Base-by-base conservation (phyloP, 35 echinoderm and acorn worm genomes). In the Lytechinus variegatus region DNA sequence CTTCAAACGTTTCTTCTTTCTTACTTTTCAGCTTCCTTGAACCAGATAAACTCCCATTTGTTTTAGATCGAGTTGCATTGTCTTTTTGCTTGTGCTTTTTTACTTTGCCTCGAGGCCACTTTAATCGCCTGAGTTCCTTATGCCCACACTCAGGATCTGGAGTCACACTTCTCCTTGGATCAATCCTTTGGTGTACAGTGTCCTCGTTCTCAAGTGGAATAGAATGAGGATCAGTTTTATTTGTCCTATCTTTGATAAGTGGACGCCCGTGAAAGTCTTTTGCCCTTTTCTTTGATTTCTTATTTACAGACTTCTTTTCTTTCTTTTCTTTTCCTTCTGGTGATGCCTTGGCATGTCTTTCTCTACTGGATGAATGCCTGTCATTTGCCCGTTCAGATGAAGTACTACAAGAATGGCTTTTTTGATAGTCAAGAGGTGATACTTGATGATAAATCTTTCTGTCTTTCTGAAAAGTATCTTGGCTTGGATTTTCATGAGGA, bases 201-300 rank as follows among this genome's bases (percentile, higher is more conserved):
- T 93, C 92, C 28, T 93, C 28, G 57, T 54, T 16, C 11, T 93
- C 55, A 33, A 93, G 53, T 8, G 92, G 92, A 53, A 93, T 93
- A 10, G 52, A 54, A 93, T 93, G 55, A 53, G 92, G 92, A 54
- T 93, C 92, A 55, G 92, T 93, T 57, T 16, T 57, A 27, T 93
- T 93, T 13, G 53, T 27, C 53, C 28, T 93, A 27, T 93, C 92
- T n/a, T 93, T 93, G 52, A 93, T 93, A 57, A 93, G 92, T n/a
- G 54, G 92, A 54, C 92, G 92, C n/a, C 92, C 92, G 57, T 93
- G 92, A 27, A 93, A 93, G 27, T 93, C 27, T 27, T 90, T 90
- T 28, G 53, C 53, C 12, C 8, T 93, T 55, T 57, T 93, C 55
- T 93, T 93, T 54, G 54, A 54, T 57, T 93, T 93, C 53, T 57